A percentile compares a stretch with the other conserved stretches of the same genome.
Evolutionary conservation across 2,113 vertebrate species (phyloP).

Genomic region (Barbus barbus): DNA sequence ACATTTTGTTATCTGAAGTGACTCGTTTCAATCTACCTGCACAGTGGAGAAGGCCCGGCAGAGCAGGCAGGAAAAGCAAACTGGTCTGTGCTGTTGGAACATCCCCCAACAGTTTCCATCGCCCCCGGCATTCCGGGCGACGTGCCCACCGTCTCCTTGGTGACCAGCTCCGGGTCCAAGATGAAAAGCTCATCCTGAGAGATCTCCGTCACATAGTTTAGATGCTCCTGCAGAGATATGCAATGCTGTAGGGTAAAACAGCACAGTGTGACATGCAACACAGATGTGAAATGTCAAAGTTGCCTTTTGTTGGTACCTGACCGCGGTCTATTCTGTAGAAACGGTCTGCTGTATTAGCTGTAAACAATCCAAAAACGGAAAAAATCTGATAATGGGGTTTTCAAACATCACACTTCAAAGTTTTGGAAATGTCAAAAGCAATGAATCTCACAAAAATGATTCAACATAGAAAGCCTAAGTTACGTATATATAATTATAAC

Average conservation of each 20-base stretch:
- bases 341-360: conserved; percentile 93
- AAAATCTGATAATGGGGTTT: neutral
- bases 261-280: neutral
- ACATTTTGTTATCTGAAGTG: conserved; percentile 18
- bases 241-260: neutral
- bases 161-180: conserved; percentile 89
- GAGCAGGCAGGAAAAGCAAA: conserved; percentile 75
- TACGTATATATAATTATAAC: neutral
- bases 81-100: conserved; percentile 67
- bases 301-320: conserved; percentile 77
- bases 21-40: conserved; percentile 59
- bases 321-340: conserved; percentile 96
- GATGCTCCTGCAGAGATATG: conserved; percentile 82
- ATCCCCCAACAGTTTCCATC: conserved; percentile 76
- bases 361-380: conserved; percentile 47
- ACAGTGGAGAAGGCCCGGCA: conserved; percentile 63
- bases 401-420: neutral
- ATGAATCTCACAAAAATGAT: neutral
- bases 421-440: neutral
- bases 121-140: conserved; percentile 86
- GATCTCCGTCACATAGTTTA: conserved; percentile 95
- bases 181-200: conserved; percentile 93
- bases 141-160: conserved; percentile 83
- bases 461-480: too few species aligned
- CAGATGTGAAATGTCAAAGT: neutral